Conservation (phyloP, 2,113 vertebrate genomes). For the Toxostoma redivivum region DNA sequence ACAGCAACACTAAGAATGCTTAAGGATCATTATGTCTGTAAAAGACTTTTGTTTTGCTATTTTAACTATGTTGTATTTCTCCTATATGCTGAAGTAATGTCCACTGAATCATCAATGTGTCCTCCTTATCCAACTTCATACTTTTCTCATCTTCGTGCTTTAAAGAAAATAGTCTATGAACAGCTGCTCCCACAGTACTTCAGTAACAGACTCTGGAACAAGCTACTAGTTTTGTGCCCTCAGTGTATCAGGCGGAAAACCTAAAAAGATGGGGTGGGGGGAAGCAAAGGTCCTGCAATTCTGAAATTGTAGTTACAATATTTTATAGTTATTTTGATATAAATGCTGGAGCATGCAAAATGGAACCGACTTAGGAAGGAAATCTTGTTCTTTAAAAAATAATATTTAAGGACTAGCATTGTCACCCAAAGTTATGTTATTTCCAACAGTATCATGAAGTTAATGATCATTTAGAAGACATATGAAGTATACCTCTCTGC, state of each 20-base stretch:
- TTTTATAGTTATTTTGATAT: neutral
- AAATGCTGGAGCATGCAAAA: neutral
- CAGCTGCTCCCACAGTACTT: neutral
- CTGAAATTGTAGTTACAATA: neutral
- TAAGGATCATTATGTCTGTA: neutral
- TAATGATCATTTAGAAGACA: neutral
- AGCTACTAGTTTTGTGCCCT: neutral
- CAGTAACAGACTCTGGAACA: neutral
- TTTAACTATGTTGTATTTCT: neutral
- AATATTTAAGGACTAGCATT: neutral
- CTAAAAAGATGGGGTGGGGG: rapidly evolving
- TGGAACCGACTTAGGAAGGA: neutral
- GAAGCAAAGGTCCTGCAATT: neutral
- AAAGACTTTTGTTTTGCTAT: neutral
- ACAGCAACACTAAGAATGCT: neutral
- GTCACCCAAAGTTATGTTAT: neutral
- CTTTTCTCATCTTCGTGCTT: neutral
- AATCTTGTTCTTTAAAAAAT: neutral
- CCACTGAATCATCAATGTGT: neutral
- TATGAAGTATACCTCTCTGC: neutral
- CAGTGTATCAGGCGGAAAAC: neutral
- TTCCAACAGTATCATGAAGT: neutral
- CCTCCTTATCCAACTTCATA: neutral
- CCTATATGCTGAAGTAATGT: neutral
- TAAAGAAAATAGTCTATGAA: neutral